Evolutionary conservation across 2,113 vertebrate genomes (phyloP).

Genomic region (Chiloscyllium plagiosum): DNA sequence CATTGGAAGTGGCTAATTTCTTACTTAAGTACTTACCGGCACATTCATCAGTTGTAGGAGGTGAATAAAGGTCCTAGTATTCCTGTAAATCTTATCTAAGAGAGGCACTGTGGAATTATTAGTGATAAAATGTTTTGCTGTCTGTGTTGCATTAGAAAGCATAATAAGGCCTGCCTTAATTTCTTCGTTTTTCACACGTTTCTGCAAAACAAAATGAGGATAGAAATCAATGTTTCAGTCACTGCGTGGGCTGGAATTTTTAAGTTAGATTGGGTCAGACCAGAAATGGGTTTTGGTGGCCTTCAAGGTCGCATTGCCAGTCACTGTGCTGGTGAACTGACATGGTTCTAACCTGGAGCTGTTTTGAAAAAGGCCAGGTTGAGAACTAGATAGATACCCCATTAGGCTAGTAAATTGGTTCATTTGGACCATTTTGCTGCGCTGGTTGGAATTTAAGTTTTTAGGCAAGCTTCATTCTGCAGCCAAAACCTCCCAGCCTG

Average conservation of each 20-base stretch:
- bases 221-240: neutral
- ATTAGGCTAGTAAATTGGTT: neutral
- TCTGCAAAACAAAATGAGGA: constrained; percentile 1
- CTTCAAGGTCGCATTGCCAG: too few relatives aligned
- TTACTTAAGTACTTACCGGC: constrained; percentile 24
- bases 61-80: constrained; percentile 33
- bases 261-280: neutral
- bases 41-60: constrained; percentile 32
- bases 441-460: neutral
- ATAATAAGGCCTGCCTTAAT: constrained; percentile 33
- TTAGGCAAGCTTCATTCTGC: neutral
- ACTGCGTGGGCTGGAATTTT: neutral
- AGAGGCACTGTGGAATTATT: constrained; percentile 20
- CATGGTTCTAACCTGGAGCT: neutral
- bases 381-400: neutral
- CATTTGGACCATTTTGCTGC: neutral
- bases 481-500: neutral
- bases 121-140: constrained; percentile 14
- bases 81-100: constrained; percentile 36
- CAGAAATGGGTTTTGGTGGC: neutral
- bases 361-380: neutral
- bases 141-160: constrained; percentile 32
- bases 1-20: neutral
- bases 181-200: neutral
- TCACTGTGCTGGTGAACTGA: too few relatives aligned